Evolutionary conservation across 1,140 invertebrate genomes (phyloP), one percentile per base, ranked within the genome.

Genomic region (Mesaphorura yosii): DNA sequence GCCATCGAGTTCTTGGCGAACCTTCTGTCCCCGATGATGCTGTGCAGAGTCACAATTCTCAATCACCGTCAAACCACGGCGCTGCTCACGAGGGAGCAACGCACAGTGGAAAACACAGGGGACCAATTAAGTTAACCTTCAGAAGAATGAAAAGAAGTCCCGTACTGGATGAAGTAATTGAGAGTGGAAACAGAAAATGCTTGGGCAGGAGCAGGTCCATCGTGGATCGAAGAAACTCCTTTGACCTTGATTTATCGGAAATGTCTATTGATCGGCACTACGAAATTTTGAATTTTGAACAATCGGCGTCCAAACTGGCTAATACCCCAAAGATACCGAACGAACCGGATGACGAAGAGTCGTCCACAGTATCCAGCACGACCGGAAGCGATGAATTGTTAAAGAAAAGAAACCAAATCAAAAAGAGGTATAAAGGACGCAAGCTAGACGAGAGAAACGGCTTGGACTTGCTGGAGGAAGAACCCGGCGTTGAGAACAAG

Each of bases 141-240:
- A 74, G 86, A n/a, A n/a, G n/a, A 3, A 85, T 90, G 77, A 88
- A 88, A 66, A 78, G 86, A 22, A 88, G 85, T 45, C 86, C 86
- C 1, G 80, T 88, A 51, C 66, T 87, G 15, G 86, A 89, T 64
- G 86, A 90, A 60, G 78, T 86, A 0, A 83, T 87, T 55, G 85
- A 88, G 67, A 82, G 83, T 14, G 84, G 85, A 6, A 83, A 80
- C 51, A 72, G 75, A 46, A 75, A 70, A 50, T 58, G 57, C 44
- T 52, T 55, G 22, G 59, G 17, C 38, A 80, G 76, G 53, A 78
- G 79, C 14, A 34, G 39, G 14, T 29, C 31, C 1, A 31, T 19
- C 6, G n/a, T 5, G 0, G 44, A 48, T 6, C 50, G 52, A 3
- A 54, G 55, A 45, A 47, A 55, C 20, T 56, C 57, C 2, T 58